Conservation (phyloP, 2,113 vertebrate genomes). For the Spea bombifrons region DNA sequence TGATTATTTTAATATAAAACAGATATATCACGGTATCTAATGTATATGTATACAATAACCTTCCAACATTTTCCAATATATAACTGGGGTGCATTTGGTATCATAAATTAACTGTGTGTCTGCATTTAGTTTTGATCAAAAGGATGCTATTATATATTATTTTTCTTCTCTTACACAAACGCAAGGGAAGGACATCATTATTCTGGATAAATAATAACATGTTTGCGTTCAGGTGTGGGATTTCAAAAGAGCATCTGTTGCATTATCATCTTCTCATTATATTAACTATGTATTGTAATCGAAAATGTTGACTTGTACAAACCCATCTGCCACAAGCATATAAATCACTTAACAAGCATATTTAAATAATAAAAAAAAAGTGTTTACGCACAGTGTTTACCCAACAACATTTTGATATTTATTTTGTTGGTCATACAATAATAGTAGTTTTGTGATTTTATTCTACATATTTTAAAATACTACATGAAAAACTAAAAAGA, state of each 20-base stretch:
- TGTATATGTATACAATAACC: too few relatives aligned
- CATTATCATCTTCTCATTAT: constrained; percentile 14
- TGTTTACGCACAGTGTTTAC: neutral
- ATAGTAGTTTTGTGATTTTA: too few relatives aligned
- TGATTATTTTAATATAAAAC: too few relatives aligned
- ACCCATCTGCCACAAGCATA: constrained; percentile 20
- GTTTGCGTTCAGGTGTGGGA: neutral
- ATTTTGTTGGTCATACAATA: too few relatives aligned
- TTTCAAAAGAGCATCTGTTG: constrained; percentile 20
- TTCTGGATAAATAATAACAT: neutral
- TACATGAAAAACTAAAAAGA: neutral
- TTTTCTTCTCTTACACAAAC: neutral
- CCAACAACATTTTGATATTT: neutral
- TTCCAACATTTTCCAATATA: too few relatives aligned
- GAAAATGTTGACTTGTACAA: neutral
- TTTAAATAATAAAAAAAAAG: neutral
- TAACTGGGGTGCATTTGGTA: too few relatives aligned
- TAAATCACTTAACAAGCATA: neutral
- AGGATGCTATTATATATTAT: neutral
- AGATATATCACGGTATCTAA: too few relatives aligned
- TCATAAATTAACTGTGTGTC: neutral
- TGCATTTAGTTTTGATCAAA: neutral
- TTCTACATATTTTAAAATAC: neutral
- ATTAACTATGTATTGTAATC: neutral
- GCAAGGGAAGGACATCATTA: neutral